These are phyloP conservation scores for Merluccius polli DNA, from an alignment of 2,797 vertebrate species.

Conservation along the genomic window DNA sequence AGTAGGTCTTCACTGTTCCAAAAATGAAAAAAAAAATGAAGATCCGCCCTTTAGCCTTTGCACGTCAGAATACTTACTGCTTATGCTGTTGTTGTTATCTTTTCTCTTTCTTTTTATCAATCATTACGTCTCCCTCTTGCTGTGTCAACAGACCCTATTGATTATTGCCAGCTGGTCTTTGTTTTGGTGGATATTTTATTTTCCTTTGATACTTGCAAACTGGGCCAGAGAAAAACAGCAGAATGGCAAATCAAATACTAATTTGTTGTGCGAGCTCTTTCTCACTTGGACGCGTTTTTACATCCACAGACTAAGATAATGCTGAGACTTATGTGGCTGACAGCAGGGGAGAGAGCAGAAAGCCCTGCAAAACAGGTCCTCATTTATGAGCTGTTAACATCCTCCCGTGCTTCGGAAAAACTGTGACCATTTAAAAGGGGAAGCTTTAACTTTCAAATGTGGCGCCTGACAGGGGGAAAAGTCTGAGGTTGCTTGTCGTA, in stretches of 20 bases:
- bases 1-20: no score
- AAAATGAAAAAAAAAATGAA: no score
- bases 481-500: slow-evolving; percentile 57
- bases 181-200: slow-evolving; percentile 45
- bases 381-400: slow-evolving; percentile 41
- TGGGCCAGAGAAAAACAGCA: slow-evolving; percentile 42
- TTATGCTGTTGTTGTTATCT: slow-evolving; percentile 31
- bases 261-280: slow-evolving; percentile 48
- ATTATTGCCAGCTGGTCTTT: slow-evolving; percentile 45
- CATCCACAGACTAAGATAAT: slow-evolving; percentile 29
- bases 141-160: slow-evolving; percentile 39
- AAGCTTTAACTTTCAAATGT: slow-evolving; percentile 47
- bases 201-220: slow-evolving; percentile 47
- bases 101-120: slow-evolving; percentile 32
- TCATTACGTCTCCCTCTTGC: slow-evolving; percentile 37
- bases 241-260: slow-evolving; percentile 58
- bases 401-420: slow-evolving; percentile 34
- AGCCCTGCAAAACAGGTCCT: slow-evolving; percentile 25
- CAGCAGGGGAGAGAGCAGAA: slow-evolving; percentile 49
- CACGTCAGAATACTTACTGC: slow-evolving; percentile 21
- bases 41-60: no score
- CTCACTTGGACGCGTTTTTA: slow-evolving; percentile 41
- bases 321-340: slow-evolving; percentile 40
- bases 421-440: slow-evolving; percentile 50
- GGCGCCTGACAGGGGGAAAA: slow-evolving; percentile 36